Conservation (phyloP, 1,140 invertebrate species). For the Drosophila obscura region DNA sequence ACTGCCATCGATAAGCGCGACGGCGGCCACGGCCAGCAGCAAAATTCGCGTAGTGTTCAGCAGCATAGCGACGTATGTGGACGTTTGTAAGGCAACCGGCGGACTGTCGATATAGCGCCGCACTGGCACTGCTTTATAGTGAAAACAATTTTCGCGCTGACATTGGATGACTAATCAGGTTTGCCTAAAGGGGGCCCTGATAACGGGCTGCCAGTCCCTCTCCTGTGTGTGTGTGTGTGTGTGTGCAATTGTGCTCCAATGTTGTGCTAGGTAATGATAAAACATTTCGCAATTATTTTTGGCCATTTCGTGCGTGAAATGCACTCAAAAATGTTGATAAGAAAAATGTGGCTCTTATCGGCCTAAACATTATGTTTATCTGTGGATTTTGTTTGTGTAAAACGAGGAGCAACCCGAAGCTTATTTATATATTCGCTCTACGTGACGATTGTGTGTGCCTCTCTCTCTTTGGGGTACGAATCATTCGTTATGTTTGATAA, state of each 20-base stretch:
- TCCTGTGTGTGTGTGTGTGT: no score
- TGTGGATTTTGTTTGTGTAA: not conserved
- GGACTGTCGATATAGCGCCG: no score
- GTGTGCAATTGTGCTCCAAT: no score
- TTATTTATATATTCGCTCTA: no score
- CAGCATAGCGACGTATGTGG: no score
- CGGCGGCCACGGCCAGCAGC: not conserved
- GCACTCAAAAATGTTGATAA: not conserved
- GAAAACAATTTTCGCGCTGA: not conserved
- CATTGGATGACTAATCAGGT: not conserved
- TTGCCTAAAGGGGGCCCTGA: not conserved
- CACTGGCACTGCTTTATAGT: conserved; percentile 6
- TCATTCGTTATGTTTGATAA: no score
- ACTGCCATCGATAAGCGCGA: conserved; percentile 12
- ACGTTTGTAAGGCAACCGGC: no score
- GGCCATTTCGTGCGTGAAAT: not conserved
- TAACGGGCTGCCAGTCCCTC: not conserved
- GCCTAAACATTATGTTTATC: conserved; percentile 4
- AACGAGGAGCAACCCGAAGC: no score
- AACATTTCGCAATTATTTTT: conserved; percentile 6
- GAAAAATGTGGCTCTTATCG: not conserved
- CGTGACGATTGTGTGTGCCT: no score
- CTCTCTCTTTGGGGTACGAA: no score
- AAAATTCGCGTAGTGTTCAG: not conserved
- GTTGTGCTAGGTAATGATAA: conserved; percentile 23